Conservation (phyloP, 2,113 vertebrate species). For the Protomyctophum bolini region DNA sequence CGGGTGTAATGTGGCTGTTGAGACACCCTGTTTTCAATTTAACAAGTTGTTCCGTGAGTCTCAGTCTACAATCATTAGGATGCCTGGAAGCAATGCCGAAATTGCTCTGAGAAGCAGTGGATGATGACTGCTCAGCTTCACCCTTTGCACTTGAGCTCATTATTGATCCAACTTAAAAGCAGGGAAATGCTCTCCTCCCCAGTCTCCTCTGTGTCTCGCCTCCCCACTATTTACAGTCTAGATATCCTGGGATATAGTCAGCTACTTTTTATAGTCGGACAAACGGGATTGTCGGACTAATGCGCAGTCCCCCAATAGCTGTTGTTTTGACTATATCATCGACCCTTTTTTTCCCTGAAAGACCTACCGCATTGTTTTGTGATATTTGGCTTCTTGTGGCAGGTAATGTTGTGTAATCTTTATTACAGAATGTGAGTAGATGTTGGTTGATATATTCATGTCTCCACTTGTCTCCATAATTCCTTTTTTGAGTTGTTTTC, state of each 20-base stretch:
- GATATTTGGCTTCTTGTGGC: slow-evolving; percentile 1
- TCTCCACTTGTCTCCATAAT: slow-evolving; percentile 46
- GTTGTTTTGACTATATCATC: slow-evolving; percentile 38
- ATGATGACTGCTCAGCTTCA: background rate
- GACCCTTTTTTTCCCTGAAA: slow-evolving; percentile 19
- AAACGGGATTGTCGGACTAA: too few species aligned
- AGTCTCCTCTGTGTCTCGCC: slow-evolving; percentile 45
- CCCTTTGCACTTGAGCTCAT: slow-evolving; percentile 24
- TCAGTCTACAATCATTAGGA: slow-evolving; percentile 10
- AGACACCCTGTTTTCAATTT: slow-evolving; percentile 25
- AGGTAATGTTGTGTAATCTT: slow-evolving; percentile 53
- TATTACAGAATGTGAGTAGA: slow-evolving; percentile 11
- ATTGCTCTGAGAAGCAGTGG: background rate
- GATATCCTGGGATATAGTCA: slow-evolving; percentile 34
- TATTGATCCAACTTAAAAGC: slow-evolving; percentile 69
- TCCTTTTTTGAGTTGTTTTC: slow-evolving; percentile 10
- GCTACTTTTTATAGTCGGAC: background rate
- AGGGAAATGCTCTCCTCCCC: slow-evolving; percentile 26
- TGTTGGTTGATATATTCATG: slow-evolving; percentile 36
- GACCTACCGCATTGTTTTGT: slow-evolving; percentile 30
- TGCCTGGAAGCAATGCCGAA: slow-evolving; percentile 36
- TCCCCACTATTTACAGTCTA: slow-evolving; percentile 8
- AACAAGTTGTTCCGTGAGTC: slow-evolving; percentile 24
- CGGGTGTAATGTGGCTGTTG: slow-evolving; percentile 44
- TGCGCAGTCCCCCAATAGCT: background rate